Base-by-base conservation (phyloP, 2,113 vertebrate species). In the Octodon degus region DNA sequence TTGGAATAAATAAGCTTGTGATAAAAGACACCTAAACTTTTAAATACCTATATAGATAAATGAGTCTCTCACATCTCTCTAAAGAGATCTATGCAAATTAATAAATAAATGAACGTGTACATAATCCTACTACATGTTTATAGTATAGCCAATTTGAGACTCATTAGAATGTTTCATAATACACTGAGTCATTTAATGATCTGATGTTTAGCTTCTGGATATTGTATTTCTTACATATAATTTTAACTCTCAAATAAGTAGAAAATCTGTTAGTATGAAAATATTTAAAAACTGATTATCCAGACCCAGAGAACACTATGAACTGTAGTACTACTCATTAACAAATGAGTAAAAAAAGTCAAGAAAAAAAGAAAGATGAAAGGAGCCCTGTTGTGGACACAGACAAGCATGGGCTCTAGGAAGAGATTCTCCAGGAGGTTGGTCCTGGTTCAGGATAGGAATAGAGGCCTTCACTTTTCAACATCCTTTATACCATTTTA, bases 141-240 rank as follows among this genome's bases (percentile, higher is more conserved):
- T 34, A 91, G 62, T 13, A 67, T 1, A 37, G 14, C 4, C 37
- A 62, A 40, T 63, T 25, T n/a, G 43, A 34, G 63, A 77, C 55
- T 62, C 65, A 60, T 37, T 20, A 65, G 43, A 89, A 80, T 91
- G 65, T 67, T 96, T 91, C 80, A 86, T 94, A 86, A 89, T 63
- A 93, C 3, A 32, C 47, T 12, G 32, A 74, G 19, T 91, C 30
- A 86, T 3, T 62, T 79, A 70, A 53, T 65, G 25, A 37, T 86
- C 58, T 90, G n/a, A n/a, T n/a, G 76, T 32, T 93, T 76, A 86
- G 30, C 20, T 83, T 62, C 50, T 62, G 37, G 50, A 32, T 53
- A 34, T 13, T 86, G 17, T 89, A 72, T 79, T 89, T 93, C 32
- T 90, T 62, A 67, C 27, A 40, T 37, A 76, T 55, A 27, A 65